Conservation (phyloP, 2,797 vertebrate genomes). For the Sphenodon punctatus region DNA sequence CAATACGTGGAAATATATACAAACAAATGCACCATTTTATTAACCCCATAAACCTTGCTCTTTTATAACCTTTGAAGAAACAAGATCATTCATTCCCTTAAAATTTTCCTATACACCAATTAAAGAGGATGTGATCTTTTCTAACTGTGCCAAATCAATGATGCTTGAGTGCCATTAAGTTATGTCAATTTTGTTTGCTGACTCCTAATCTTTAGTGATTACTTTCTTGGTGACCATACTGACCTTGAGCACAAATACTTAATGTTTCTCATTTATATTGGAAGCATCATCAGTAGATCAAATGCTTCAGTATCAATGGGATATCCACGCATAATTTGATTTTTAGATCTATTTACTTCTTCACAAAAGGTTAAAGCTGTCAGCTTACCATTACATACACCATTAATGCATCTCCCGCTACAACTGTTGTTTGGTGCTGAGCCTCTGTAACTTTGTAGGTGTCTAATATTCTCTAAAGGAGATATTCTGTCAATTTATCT, state of each 20-base stretch:
- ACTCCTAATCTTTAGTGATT: conserved; percentile 30
- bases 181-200: conserved; percentile 32
- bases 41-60: not conserved
- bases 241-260: conserved; percentile 25
- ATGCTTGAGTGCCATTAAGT: not conserved
- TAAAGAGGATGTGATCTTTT: conserved; percentile 38
- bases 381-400: rapidly evolving
- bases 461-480: rapidly evolving
- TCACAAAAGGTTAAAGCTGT: not conserved
- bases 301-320: not conserved
- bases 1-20: not conserved
- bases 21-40: not conserved
- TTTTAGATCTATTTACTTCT: not conserved
- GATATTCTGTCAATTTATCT: not conserved
- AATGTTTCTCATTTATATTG: not conserved
- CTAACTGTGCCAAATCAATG: conserved; percentile 22
- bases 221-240: conserved; percentile 37
- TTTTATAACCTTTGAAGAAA: conserved; percentile 6
- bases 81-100: conserved; percentile 7
- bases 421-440: rapidly evolving
- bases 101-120: conserved; percentile 3
- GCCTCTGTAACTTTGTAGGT: not conserved
- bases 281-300: not conserved
- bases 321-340: not conserved
- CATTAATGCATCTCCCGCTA: not conserved